phyloP scores from a whole-genome alignment of 2,888 invertebrate species.

The Orchesellides sinensis region DNA sequence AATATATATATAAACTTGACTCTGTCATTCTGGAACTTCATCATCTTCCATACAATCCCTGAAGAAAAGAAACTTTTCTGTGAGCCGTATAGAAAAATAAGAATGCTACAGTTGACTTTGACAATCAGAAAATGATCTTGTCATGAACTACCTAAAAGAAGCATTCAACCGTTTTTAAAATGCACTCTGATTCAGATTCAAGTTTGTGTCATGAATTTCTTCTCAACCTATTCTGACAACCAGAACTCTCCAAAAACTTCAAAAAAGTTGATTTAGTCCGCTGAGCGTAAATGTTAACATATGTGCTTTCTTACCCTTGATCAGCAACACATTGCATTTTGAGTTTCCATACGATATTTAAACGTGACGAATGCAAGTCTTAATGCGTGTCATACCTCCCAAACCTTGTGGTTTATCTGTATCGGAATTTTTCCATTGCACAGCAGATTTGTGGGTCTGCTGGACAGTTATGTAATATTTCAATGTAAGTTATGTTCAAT shows the following conservation, averaged over 20 bases:
- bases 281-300: too few species aligned
- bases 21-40: constrained; percentile 31
- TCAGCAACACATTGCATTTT: too few species aligned
- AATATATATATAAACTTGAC: constrained; percentile 27
- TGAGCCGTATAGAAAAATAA: not conserved
- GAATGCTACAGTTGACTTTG: constrained; percentile 34
- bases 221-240: constrained; percentile 4
- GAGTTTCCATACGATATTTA: too few species aligned
- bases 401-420: too few species aligned
- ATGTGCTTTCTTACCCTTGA: too few species aligned
- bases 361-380: too few species aligned
- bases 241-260: constrained; percentile 17
- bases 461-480: too few species aligned
- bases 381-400: too few species aligned
- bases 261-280: too few species aligned
- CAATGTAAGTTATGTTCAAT: too few species aligned
- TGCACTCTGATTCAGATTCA: constrained; percentile 17
- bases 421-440: too few species aligned
- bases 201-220: constrained; percentile 10
- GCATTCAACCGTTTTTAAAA: constrained; percentile 32
- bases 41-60: constrained; percentile 39
- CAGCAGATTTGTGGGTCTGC: too few species aligned
- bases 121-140: constrained; percentile 12
- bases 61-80: constrained; percentile 20
- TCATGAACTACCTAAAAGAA: constrained; percentile 5